Base-by-base conservation (phyloP, 2,113 vertebrate species). In the Malurus melanocephalus region DNA sequence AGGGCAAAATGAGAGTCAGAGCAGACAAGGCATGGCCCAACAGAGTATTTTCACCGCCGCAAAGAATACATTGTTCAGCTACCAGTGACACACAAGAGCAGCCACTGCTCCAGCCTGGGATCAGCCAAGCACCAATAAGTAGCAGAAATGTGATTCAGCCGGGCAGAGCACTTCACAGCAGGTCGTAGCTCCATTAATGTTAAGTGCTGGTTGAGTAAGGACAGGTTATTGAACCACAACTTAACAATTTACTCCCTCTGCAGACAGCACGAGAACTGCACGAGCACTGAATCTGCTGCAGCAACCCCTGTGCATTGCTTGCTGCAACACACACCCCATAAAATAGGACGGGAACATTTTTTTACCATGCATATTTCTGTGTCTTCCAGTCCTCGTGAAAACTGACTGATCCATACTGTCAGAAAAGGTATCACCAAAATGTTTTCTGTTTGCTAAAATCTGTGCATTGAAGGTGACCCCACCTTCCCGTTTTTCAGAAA, bases 231-330 rank as follows among this genome's bases (percentile, higher is more conserved):
- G 38, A 93, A 88, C 85, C 66, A 53, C 81, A 85, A 24, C 56
- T 67, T 67, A 85, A 87, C 71, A 73, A 76, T 73, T 66, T 69
- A 90, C 79, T 91, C 79, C 81, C 81, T 87, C 89, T 80, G 85
- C 82, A 92, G 92, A 89, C 81, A 82, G 60, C 19, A 48, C 0
- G 5, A 91, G 87, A 35, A 85, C 79, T 92, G 75, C 79, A 55
- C 0, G 5, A 71, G 83, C 28, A 33, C 3, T 13, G 30, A 73
- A 22, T 32, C n/a, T 10, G 2, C 72, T 45, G 35, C 68, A 80
- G 62, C 42, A 62, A 65, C 10, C 53, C 30, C 22, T 48, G 13
- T 1, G 11, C 60, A 21, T 5, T 7, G 19, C 35, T 27, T 27
- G 55, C 2, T 66, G 48, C 59, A 73, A 64, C 3, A 8, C 11